phyloP scores from a whole-genome alignment of 2,797 vertebrate species.

The Poliocrania exsul region DNA sequence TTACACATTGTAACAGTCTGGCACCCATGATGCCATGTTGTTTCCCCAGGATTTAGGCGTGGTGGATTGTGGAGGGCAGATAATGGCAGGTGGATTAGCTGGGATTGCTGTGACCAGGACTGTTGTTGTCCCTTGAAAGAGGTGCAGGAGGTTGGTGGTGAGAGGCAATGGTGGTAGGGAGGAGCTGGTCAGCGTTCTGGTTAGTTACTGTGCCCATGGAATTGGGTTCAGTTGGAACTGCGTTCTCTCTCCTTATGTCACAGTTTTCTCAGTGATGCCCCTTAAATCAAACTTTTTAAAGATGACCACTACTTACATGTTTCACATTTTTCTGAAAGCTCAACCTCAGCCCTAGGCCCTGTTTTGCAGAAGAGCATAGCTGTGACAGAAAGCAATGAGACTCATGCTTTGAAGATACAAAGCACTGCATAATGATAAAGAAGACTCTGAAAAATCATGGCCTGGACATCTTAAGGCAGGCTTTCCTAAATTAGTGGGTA shows the following conservation, averaged over 20 bases:
- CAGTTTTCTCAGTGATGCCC: neutral
- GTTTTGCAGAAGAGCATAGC: constrained; percentile 1
- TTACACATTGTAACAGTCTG: neutral
- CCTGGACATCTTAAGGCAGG: constrained; percentile 27
- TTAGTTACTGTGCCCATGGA: neutral
- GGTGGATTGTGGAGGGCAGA: neutral
- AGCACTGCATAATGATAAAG: constrained; percentile 3
- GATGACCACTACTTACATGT: neutral
- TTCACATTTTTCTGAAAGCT: constrained; percentile 21
- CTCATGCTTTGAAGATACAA: neutral
- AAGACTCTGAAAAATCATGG: constrained; percentile 18
- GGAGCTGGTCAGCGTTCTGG: neutral
- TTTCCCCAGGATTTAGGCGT: neutral
- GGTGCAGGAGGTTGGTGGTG: neutral
- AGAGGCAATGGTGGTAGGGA: neutral
- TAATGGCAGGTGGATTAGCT: neutral
- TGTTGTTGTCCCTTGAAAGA: neutral
- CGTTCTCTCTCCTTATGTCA: neutral
- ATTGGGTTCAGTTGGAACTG: neutral
- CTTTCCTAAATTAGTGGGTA: constrained; percentile 40
- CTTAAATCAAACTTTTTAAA: neutral
- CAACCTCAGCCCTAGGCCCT: neutral
- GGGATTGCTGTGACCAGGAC: neutral
- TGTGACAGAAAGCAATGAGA: constrained; percentile 9
- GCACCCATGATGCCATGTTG: rapidly evolving